phyloP scores from a whole-genome alignment of 2,113 vertebrate genomes.

The Trogon surrucura region DNA sequence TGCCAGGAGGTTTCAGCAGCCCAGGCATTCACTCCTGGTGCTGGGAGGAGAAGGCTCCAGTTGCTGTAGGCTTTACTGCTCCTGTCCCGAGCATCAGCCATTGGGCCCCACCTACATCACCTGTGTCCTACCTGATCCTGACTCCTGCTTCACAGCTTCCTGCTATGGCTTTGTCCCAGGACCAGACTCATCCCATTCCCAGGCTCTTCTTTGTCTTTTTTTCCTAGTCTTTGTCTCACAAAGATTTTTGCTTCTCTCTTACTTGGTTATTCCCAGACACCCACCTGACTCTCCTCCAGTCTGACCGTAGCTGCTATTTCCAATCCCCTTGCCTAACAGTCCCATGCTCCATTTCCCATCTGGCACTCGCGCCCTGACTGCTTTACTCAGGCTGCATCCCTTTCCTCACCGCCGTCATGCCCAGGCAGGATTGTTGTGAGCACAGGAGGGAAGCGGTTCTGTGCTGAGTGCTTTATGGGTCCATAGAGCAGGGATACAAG shows the following conservation, averaged over 20 bases:
- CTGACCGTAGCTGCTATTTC: background rate
- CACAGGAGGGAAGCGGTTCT: background rate
- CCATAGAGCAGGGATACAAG: background rate
- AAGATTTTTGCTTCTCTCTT: background rate
- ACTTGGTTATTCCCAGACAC: background rate
- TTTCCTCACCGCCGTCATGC: accelerated
- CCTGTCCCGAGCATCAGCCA: background rate
- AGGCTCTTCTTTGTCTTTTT: background rate
- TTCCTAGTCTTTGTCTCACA: background rate
- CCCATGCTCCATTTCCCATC: background rate
- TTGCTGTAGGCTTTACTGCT: background rate
- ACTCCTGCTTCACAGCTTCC: background rate
- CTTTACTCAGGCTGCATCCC: background rate
- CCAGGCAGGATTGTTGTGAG: background rate
- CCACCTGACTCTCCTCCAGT: background rate
- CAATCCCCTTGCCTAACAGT: background rate
- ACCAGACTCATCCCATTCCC: background rate
- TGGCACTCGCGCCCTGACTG: background rate
- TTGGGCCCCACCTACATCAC: background rate
- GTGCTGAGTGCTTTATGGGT: background rate
- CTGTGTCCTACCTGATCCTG: background rate
- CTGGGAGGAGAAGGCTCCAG: background rate
- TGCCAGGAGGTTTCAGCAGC: background rate
- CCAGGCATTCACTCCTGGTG: background rate
- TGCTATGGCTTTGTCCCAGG: background rate